phyloP scores from a whole-genome alignment of 2,113 vertebrate genomes.

The Varanus komodoensis region DNA sequence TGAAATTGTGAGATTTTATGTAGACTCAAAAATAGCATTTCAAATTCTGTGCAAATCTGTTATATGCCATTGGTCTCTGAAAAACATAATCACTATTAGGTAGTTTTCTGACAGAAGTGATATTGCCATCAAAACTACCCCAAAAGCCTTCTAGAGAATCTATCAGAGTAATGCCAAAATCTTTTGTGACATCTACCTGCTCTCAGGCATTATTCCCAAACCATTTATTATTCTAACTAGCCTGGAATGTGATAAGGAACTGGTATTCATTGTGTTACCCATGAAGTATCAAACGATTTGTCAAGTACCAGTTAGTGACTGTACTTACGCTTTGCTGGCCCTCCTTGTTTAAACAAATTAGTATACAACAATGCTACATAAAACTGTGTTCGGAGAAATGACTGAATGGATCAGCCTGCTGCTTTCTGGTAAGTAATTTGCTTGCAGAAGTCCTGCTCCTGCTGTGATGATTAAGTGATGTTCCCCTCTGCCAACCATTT shows the following conservation, averaged over 20 bases:
- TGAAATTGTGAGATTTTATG: background rate
- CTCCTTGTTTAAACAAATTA: background rate
- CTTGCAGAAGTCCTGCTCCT: background rate
- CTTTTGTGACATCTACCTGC: conserved; percentile 12
- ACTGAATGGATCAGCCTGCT: background rate
- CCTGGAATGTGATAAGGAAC: background rate
- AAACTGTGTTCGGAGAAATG: background rate
- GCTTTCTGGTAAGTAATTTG: background rate
- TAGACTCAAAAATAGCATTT: background rate
- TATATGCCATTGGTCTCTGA: background rate
- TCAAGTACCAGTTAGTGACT: background rate
- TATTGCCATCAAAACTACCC: background rate
- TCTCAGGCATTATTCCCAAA: background rate
- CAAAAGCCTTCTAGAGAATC: conserved; percentile 1
- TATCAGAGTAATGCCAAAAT: background rate
- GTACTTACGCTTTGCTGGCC: background rate
- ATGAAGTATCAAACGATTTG: background rate
- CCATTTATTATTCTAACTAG: background rate
- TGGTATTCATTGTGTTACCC: background rate
- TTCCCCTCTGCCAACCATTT: background rate
- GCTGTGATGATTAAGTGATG: background rate
- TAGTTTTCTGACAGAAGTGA: background rate
- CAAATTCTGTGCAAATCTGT: background rate
- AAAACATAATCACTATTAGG: background rate
- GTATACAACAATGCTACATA: background rate